These are phyloP conservation scores for Synanthedon tipuliformis DNA, from an alignment of 2,888 invertebrate species.

Conservation along the genomic window DNA sequence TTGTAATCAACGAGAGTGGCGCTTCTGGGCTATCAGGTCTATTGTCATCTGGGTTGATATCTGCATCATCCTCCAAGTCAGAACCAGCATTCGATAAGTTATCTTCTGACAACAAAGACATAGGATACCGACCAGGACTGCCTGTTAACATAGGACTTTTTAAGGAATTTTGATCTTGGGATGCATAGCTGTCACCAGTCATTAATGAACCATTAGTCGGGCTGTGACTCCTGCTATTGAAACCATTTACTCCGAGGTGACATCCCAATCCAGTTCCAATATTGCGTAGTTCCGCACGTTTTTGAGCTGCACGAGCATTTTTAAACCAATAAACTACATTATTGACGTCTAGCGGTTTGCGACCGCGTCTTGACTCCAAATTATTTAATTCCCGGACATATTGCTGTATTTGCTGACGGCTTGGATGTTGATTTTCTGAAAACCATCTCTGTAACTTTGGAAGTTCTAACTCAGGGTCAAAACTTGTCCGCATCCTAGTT, in stretches of 20 bases:
- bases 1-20: conserved; percentile 78
- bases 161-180: conserved; percentile 68
- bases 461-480: conserved; percentile 95
- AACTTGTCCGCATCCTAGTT: conserved; percentile 95
- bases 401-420: conserved; percentile 94
- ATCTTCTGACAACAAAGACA: conserved; percentile 76
- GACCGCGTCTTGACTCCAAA: conserved; percentile 89
- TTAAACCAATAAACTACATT: conserved; percentile 99
- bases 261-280: conserved; percentile 66
- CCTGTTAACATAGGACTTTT: conserved; percentile 72
- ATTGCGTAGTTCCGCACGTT: conserved; percentile 85
- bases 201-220: conserved; percentile 74
- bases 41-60: conserved; percentile 61
- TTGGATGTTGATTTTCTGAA: conserved; percentile 96
- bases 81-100: conserved; percentile 74
- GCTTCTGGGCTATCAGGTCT: conserved; percentile 75
- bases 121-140: conserved; percentile 70
- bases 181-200: conserved; percentile 71
- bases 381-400: conserved; percentile 95
- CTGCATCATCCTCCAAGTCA: conserved; percentile 78
- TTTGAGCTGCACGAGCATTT: conserved; percentile 95
- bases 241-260: conserved; percentile 74
- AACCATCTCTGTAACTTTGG: conserved; percentile 98
- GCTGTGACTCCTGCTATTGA: conserved; percentile 74
- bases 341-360: conserved; percentile 94